These are phyloP conservation scores for Falco rusticolus DNA, from an alignment of 2,797 vertebrate species.

Conservation along the genomic window DNA sequence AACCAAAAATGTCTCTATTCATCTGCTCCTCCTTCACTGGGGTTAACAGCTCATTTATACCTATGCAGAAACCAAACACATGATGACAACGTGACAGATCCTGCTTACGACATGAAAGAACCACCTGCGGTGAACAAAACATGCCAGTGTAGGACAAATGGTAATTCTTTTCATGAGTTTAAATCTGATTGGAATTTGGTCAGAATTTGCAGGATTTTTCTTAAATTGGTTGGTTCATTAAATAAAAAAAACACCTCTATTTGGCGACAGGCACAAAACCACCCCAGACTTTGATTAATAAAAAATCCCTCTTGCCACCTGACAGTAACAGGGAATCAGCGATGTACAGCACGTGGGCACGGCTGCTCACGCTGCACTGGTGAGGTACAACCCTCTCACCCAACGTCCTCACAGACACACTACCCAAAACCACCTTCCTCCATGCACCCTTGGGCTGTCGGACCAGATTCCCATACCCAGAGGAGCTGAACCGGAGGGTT, in stretches of 20 bases:
- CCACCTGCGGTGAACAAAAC: conserved; percentile 34
- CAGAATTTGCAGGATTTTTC: conserved; percentile 40
- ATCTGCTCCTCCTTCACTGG: neutral
- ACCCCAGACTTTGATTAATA: neutral
- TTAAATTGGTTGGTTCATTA: neutral
- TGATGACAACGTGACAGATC: conserved; percentile 8
- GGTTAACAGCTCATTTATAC: neutral
- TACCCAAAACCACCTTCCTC: neutral
- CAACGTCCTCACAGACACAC: accelerated
- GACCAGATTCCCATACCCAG: neutral
- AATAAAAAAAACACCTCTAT: neutral
- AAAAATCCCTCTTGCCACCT: neutral
- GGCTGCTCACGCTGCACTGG: accelerated
- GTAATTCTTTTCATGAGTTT: conserved; percentile 42
- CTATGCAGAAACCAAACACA: neutral
- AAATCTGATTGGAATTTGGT: conserved; percentile 33
- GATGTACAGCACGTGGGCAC: neutral
- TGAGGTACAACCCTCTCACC: neutral
- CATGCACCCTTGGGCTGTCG: accelerated
- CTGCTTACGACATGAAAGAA: neutral
- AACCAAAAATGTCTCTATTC: neutral
- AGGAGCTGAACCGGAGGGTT: neutral
- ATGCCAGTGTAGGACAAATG: neutral
- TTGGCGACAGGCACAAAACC: neutral
- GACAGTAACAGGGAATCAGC: neutral